Base-by-base conservation (phyloP, 2,888 invertebrate genomes). In the Macropis europaea region DNA sequence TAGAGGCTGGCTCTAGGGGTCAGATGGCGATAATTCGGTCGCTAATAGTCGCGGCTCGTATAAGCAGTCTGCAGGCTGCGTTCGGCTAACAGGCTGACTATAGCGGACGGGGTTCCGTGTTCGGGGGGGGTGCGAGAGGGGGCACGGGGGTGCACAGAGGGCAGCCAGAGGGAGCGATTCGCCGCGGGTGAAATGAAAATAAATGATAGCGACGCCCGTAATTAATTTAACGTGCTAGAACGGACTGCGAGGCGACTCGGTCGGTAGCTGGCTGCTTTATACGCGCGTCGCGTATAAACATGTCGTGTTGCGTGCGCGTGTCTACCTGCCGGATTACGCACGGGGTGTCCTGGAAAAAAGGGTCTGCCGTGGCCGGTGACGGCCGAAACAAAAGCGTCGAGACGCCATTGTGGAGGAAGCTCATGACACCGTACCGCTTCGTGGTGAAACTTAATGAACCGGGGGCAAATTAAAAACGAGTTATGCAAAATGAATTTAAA, bases 171-270 rank as follows among this genome's bases (percentile, higher is more conserved):
- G 70, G 73, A 73, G 61, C 72, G 78, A 82, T 82, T 80, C 83
- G 83, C 84, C 77, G 81, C 82, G 82, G 82, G 85, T 82, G 86
- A 88, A 88, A 89, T 87, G 87, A 89, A 88, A 89, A 88, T 88
- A 87, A 88, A 88, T 87, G 88, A 88, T 86, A 85, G 85, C 84
- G 80, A 77, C 76, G 79, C 78, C 83, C 81, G 87, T 88, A 89
- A 89, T 88, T 87, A 88, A 88, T 87, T 87, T 86, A 87, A 82
- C 86, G 84, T 82, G 83, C 78, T 81, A 79, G 76, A 82, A 82
- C 79, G 75, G 79, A 83, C 82, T 81, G 76, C 79, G 75, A 80
- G 74, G 75, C 79, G 73, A 79, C 77, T 72, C 69, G 78, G n/a
- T n/a, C n/a, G n/a, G n/a, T n/a, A 81, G 80, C 82, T 76, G 71